Percentiles rank a stretch among this genome's conserved stretches.
These are phyloP conservation scores for Heliornis fulica DNA, from an alignment of 2,113 vertebrate species.

Conservation along the genomic window DNA sequence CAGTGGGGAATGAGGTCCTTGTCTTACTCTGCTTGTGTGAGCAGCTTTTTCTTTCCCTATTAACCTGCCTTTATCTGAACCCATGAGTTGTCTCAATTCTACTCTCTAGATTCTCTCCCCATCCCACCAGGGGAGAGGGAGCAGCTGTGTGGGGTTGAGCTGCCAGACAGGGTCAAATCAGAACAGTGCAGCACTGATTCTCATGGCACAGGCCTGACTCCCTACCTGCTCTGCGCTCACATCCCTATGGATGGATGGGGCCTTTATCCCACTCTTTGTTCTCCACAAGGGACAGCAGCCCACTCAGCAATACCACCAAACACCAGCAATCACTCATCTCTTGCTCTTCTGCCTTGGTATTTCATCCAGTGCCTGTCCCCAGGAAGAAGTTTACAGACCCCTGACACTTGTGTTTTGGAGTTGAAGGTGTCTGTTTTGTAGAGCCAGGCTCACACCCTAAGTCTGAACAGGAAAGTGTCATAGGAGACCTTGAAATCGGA, in stretches of 20 bases:
- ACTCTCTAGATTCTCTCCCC: too few species aligned
- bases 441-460: background rate
- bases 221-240: background rate
- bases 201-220: background rate
- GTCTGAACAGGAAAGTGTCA: background rate
- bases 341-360: background rate
- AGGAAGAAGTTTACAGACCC: background rate
- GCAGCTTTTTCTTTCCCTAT: too few species aligned
- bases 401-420: background rate
- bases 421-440: background rate
- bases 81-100: too few species aligned
- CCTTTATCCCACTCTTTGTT: background rate
- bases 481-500: background rate
- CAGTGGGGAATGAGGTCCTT: too few species aligned
- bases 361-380: fast-evolving
- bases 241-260: fast-evolving
- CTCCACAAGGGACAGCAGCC: background rate
- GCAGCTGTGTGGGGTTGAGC: too few species aligned
- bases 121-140: too few species aligned
- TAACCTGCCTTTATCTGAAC: too few species aligned
- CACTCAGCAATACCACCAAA: background rate
- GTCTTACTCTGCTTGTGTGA: too few species aligned
- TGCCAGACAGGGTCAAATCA: too few species aligned
- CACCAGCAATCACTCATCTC: fast-evolving
- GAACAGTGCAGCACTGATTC: background rate